Evolutionary conservation across 2,113 vertebrate species (phyloP).

Genomic region (Paradoxurus hermaphroditus): DNA sequence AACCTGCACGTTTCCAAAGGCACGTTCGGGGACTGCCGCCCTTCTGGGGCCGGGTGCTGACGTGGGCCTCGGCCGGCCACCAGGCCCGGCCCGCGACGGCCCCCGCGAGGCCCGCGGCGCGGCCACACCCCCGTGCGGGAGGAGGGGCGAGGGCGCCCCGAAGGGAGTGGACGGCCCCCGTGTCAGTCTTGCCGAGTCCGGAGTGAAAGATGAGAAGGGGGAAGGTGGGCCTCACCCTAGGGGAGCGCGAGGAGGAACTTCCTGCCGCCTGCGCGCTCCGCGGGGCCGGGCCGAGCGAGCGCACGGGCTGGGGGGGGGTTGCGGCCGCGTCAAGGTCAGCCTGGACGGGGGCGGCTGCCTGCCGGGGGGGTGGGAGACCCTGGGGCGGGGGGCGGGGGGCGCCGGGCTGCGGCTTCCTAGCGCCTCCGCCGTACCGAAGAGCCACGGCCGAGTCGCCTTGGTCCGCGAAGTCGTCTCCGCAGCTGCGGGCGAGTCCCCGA

Average conservation of each 20-base stretch:
- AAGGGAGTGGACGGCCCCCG: conserved; percentile 58
- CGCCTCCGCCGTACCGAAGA: conserved; percentile 59
- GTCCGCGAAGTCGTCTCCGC: conserved; percentile 6
- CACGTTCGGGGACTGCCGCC: background rate
- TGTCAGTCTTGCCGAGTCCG: conserved; percentile 59
- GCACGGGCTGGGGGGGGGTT: background rate
- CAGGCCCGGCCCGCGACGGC: too few species aligned
- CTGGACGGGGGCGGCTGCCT: background rate
- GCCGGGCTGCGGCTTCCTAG: conserved; percentile 1
- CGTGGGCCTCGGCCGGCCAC: conserved; percentile 41
- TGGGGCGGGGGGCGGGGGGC: background rate
- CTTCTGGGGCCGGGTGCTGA: conserved; percentile 14
- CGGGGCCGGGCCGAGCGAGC: background rate
- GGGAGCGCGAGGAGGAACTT: conserved; percentile 46
- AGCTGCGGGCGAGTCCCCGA: background rate
- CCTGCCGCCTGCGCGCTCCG: background rate
- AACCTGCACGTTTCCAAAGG: background rate
- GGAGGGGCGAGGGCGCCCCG: background rate
- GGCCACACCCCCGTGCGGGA: conserved; percentile 60
- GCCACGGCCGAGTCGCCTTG: conserved; percentile 36
- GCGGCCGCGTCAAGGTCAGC: conserved; percentile 44
- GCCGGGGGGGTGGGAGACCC: conserved; percentile 63
- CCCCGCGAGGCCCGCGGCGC: background rate
- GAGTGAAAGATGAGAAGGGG: conserved; percentile 62
- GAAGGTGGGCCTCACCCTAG: conserved; percentile 48